These are phyloP conservation scores for Eupithecia tripunctaria DNA, from an alignment of 2,888 invertebrate genomes.

Conservation along the genomic window DNA sequence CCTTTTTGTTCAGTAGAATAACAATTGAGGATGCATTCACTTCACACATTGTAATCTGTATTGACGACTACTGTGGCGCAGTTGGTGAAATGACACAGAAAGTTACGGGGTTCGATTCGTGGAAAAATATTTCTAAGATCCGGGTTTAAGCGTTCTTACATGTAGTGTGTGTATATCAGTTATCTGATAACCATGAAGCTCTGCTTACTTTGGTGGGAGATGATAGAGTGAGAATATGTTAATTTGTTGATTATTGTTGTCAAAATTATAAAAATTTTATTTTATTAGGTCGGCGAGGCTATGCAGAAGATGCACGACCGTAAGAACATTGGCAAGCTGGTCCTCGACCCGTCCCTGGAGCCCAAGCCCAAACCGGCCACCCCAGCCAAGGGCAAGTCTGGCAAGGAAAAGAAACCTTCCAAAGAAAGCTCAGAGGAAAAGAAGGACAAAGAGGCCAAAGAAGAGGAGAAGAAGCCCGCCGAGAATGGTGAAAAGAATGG, in stretches of 20 bases:
- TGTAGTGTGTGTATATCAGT: too few relatives aligned
- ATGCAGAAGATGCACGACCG: conserved; percentile 97
- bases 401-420: conserved; percentile 88
- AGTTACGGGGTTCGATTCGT: neutral
- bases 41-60: conserved; percentile 4
- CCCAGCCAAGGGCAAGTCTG: conserved; percentile 89
- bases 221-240: neutral
- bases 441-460: conserved; percentile 85
- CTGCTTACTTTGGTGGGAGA: neutral
- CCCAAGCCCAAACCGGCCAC: conserved; percentile 92
- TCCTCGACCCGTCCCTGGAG: conserved; percentile 91
- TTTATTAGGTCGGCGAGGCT: conserved; percentile 89
- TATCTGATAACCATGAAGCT: too few relatives aligned
- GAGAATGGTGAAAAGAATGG: conserved; percentile 80
- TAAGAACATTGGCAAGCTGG: conserved; percentile 94
- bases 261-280: too few relatives aligned
- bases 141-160: too few relatives aligned
- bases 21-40: conserved; percentile 4
- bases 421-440: conserved; percentile 88
- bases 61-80: neutral
- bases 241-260: too few relatives aligned
- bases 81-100: neutral
- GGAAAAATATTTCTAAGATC: neutral
- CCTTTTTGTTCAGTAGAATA: neutral
- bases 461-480: conserved; percentile 79